Base-by-base conservation (phyloP, 53 echinoderm and acorn worm genomes). In the Temnopleurus reevesii region DNA sequence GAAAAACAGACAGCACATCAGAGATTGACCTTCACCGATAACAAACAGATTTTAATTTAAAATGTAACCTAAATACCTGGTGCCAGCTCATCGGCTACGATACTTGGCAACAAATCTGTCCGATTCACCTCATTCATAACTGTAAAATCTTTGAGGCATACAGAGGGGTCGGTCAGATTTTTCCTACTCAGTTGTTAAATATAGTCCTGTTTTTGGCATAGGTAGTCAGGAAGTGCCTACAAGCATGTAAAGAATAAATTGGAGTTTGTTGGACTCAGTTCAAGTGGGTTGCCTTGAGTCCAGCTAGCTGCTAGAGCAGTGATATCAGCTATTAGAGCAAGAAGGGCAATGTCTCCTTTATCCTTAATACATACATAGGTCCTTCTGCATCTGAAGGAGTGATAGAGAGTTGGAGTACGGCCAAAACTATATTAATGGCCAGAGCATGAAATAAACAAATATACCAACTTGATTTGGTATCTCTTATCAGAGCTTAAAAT, bases 71-170 rank as follows among this genome's bases (percentile, higher is more conserved):
- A 3, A 66, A 35, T 41, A 66, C 41, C 19, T 4, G 36, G 5
- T 18, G 71, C 36, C 38, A 66, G 41, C n/a, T 38, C 41, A 19
- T 66, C 71, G 24, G 21, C 56, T 19, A 12, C 71, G 7, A 21
- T 71, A 63, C 71, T 71, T 71, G 71, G 71, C 71, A 71, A 41
- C 1, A 10, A 18, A n/a, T 21, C 8, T 23, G n/a, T 71, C 71
- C 23, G 2, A 71, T 71, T 71, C 41, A 41, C 21, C 41, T 71
- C 71, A 71, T 71, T 71, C 71, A 71, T 71, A 71, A 71, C 43
- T 71, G 36, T 12, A 36, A 65, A 71, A 21, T 71, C 38, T 43
- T 49, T 15, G 18, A 18, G 36, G 34, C 65, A 33, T 17, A 34
- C 31, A 17, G 36, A 33, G 71, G 10, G 71, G 71, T 19, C 23